Evolutionary conservation across 1,140 invertebrate species (phyloP).

Genomic region (Battus philenor): DNA sequence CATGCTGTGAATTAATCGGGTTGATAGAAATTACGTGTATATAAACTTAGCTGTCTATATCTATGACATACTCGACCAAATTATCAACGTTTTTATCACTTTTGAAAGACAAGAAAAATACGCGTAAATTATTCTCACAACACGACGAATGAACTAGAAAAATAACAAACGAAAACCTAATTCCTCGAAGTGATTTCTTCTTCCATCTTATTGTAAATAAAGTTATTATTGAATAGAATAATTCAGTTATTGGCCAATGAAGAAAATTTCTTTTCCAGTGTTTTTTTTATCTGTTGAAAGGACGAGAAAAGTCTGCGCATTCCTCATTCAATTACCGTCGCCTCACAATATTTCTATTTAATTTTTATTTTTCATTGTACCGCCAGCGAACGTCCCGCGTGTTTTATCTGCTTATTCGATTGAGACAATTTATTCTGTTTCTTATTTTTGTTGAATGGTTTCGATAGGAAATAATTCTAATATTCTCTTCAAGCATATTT

Average conservation of each 20-base stretch:
- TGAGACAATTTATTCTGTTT: conserved; percentile 13
- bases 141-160: neutral
- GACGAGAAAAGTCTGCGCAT: conserved; percentile 39
- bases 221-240: conserved; percentile 68
- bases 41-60: too few relatives aligned
- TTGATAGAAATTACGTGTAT: too few relatives aligned
- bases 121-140: too few relatives aligned
- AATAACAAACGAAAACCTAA: conserved; percentile 9
- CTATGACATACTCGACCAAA: too few relatives aligned
- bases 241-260: conserved; percentile 49
- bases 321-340: conserved; percentile 57
- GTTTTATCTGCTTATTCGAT: conserved; percentile 39
- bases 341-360: conserved; percentile 67
- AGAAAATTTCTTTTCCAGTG: conserved; percentile 31
- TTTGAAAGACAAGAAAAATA: too few relatives aligned
- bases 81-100: too few relatives aligned
- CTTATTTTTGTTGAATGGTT: neutral
- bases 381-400: conserved; percentile 18
- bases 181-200: conserved; percentile 32
- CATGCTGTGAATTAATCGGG: too few relatives aligned
- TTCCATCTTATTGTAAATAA: conserved; percentile 60
- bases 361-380: conserved; percentile 61
- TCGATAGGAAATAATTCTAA: neutral
- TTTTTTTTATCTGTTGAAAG: conserved; percentile 39
- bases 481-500: too few relatives aligned